Base-by-base conservation (phyloP, 2,888 invertebrate species). In the Atethmia centrago region DNA sequence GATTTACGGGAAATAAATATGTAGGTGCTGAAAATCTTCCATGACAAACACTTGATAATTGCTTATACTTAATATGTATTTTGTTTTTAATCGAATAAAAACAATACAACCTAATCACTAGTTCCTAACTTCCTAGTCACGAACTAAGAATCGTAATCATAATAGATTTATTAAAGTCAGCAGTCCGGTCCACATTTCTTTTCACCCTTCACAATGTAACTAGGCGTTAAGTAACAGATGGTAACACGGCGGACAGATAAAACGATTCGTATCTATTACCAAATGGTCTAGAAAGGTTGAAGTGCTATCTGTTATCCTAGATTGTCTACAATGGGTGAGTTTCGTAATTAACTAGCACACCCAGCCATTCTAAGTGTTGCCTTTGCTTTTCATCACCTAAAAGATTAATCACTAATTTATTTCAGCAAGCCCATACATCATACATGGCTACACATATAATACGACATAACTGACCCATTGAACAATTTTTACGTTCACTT, bases 401-500 rank as follows among this genome's bases (percentile, higher is more conserved):
- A 70, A 40, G 12, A 67, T 40, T 40, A 51, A 68, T 79, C 21
- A 74, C 3, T 25, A 25, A 62, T 58, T n/a, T 63, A 73, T 75
- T 68, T 68, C 68, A 63, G 49, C 51, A 64, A 58, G 51, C 7
- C 53, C 69, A 79, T 79, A 71, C 63, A 79, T 85, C 76, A 78
- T 61, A 59, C 25, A 59, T 25, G 21, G n/a, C 8, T n/a, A 58
- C 7, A 61, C 36, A 51, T 61, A 53, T 12, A 31, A 77, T 55
- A 77, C 66, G 65, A 79, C 75, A 75, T 55, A 69, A 62, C 56
- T 77, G 77, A 74, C 77, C 71, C 76, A 67, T 71, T 79, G 28
- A 82, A 83, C 0, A 71, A 71, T 71, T 83, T 84, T 77, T 81
- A 84, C 87, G 73, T 86, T 86, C 86, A 86, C 86, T 86, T 86